Evolutionary conservation across 1,140 invertebrate genomes (phyloP), one percentile per base, ranked within the genome.

Genomic region (Halotydeus destructor): DNA sequence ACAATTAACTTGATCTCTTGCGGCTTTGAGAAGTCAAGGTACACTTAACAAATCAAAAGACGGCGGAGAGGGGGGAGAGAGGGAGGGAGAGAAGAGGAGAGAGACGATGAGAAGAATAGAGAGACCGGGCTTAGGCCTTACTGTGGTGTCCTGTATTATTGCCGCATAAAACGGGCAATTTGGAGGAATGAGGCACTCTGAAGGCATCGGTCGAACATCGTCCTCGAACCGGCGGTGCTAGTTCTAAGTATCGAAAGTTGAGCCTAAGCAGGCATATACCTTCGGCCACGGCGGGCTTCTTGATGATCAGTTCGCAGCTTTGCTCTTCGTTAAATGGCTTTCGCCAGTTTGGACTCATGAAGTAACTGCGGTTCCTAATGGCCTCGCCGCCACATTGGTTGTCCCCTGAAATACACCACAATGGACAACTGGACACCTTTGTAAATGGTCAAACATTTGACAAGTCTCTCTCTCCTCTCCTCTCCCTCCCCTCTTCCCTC

Each of bases 311-410:
- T 6, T 34, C 33, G n/a, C 33, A 34, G n/a, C 5, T 14, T 19
- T 16, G 14, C n/a, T 34, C 33, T 6, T 19, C 5, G 54, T 72
- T 69, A 50, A 67, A 65, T 31, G 78, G 63, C 43, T 74, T 72
- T 8, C 79, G 79, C 58, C 79, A 82, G 32, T 69, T 68, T 0
- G 78, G 78, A 45, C 74, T 83, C 35, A 73, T 69, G 54, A 83
- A 76, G 57, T 84, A 83, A 0, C 78, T 82, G 26, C 80, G 63
- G 59, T 84, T 84, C 14, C n/a, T 14, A 14, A 34, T 70, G 53
- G 26, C 22, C 12, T 1, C 30, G 64, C 60, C 37, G 66, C 57
- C 35, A 50, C 50, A n/a, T 30, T 19, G 24, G 48, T 48, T 8
- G 48, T 49, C 2, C 43, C 48, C 21, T 53, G 48, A 26, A 48